Conservation (phyloP, 2,113 vertebrate species). For the Prionailurus viverrinus region DNA sequence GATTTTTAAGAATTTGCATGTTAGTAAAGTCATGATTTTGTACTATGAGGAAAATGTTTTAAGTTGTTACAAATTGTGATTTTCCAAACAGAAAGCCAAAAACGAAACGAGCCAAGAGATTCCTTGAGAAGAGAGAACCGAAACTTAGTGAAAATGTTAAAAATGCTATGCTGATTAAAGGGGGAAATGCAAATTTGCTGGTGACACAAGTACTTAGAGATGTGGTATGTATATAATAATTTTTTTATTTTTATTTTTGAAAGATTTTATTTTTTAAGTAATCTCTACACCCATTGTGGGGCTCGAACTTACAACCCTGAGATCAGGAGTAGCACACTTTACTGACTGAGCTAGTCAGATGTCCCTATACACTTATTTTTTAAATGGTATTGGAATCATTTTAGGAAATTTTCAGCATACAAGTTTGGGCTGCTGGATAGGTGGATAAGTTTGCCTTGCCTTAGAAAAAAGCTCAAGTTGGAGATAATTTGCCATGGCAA, state of each 20-base stretch:
- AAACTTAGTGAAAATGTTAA: conserved; percentile 95
- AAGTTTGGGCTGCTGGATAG: not conserved
- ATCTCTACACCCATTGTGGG: not conserved
- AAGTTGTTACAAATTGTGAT: conserved; percentile 63
- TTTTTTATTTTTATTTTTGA: not conserved
- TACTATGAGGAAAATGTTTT: conserved; percentile 31
- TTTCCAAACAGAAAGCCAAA: conserved; percentile 93
- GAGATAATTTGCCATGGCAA: not conserved
- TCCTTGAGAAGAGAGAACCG: conserved; percentile 93
- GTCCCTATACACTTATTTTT: not conserved
- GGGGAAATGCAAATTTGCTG: conserved; percentile 93
- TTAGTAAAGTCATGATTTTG: conserved; percentile 32
- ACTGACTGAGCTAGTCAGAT: not conserved
- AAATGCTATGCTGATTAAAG: conserved; percentile 96
- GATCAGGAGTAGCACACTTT: not conserved
- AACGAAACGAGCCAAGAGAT: conserved; percentile 95
- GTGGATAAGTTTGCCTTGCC: not conserved
- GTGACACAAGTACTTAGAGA: conserved; percentile 94
- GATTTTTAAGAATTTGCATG: conserved; percentile 39
- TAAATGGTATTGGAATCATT: not conserved
- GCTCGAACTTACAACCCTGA: not conserved
- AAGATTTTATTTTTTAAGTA: not conserved
- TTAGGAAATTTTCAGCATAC: not conserved
- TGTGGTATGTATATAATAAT: conserved; percentile 89
- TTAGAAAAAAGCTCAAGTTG: conserved; percentile 33